These are phyloP conservation scores for Hylia prasina DNA, from an alignment of 2,113 vertebrate species.

Conservation along the genomic window DNA sequence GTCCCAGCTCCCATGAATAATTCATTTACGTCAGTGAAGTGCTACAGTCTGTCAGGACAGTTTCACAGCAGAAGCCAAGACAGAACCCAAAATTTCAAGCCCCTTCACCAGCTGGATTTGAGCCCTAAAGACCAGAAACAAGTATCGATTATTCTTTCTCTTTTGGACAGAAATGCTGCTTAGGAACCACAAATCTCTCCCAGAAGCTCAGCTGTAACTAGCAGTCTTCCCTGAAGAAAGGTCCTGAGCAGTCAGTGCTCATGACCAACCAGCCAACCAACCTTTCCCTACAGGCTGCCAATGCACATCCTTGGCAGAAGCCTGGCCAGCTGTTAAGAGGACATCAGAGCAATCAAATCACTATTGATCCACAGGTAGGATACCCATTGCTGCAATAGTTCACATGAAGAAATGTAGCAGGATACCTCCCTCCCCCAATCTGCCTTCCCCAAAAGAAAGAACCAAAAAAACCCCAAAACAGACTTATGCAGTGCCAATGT, in stretches of 20 bases:
- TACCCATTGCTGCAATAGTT: neutral
- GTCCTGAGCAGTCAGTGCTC: neutral
- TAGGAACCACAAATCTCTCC: neutral
- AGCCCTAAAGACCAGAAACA: neutral
- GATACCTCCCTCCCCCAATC: fast-evolving
- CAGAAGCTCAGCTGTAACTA: neutral
- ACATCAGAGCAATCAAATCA: neutral
- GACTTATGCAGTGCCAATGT: neutral
- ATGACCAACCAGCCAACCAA: neutral
- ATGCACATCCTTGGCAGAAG: neutral
- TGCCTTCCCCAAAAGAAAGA: neutral
- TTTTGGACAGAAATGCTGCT: neutral
- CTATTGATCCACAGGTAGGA: neutral
- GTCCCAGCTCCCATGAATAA: neutral
- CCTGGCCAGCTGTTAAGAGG: neutral
- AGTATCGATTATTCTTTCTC: neutral
- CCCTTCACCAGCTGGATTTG: neutral
- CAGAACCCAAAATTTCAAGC: neutral
- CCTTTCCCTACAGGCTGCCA: neutral
- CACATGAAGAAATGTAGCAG: neutral
- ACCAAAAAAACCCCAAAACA: neutral
- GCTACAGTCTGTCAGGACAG: neutral
- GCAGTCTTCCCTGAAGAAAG: neutral
- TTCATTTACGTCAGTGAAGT: neutral
- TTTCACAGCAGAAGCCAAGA: neutral